Evolutionary conservation across 2,888 invertebrate species (phyloP).

Genomic region (Metellina segmentata): DNA sequence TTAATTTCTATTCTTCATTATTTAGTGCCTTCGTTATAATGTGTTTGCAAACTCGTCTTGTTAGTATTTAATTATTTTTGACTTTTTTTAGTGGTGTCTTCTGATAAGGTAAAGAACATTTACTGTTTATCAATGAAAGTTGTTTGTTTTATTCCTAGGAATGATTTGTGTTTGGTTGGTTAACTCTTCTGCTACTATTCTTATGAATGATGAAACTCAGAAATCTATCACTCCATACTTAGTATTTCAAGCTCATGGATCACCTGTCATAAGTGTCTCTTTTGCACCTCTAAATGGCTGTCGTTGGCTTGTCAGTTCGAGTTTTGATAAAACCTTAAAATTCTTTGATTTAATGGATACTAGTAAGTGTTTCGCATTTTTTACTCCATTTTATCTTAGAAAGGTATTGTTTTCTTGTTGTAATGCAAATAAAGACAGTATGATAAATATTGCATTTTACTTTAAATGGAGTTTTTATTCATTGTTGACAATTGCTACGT

Average conservation of each 20-base stretch:
- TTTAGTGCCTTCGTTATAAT: too few relatives aligned
- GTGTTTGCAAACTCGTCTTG: too few relatives aligned
- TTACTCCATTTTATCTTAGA: neutral
- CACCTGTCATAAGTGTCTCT: slow-evolving; percentile 83
- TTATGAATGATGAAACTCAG: slow-evolving; percentile 81
- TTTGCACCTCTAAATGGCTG: slow-evolving; percentile 79
- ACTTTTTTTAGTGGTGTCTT: too few relatives aligned
- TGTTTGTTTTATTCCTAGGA: slow-evolving; percentile 81
- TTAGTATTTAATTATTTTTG: too few relatives aligned
- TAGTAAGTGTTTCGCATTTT: slow-evolving; percentile 53
- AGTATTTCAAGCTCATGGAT: slow-evolving; percentile 84
- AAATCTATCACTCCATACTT: slow-evolving; percentile 83
- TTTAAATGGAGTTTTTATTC: neutral
- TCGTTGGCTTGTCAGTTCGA: slow-evolving; percentile 65
- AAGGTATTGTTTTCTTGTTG: neutral
- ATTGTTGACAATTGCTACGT: neutral
- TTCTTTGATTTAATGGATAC: slow-evolving; percentile 80
- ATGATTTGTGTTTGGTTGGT: slow-evolving; percentile 86
- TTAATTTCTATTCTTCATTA: too few relatives aligned
- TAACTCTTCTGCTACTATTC: slow-evolving; percentile 83
- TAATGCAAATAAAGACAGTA: too few relatives aligned
- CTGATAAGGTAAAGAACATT: neutral
- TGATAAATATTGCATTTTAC: too few relatives aligned
- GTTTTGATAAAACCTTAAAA: slow-evolving; percentile 74
- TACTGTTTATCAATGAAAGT: neutral